Percentiles rank a stretch among this genome's conserved stretches.
These are phyloP conservation scores for Agonopterix arenella DNA, from an alignment of 2,888 invertebrate genomes.

Conservation along the genomic window DNA sequence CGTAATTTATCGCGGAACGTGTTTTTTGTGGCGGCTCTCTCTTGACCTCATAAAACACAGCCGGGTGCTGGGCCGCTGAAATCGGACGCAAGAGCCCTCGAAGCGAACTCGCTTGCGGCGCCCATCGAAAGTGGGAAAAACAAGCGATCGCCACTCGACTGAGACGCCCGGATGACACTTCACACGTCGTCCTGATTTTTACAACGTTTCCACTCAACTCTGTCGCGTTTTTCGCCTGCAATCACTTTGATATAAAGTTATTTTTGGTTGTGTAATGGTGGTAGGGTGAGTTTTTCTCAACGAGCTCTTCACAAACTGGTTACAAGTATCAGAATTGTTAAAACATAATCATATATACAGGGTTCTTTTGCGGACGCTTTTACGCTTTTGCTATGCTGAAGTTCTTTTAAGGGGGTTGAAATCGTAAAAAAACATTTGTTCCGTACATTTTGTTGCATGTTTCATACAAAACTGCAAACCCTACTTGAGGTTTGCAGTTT, in stretches of 20 bases:
- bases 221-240: constrained; percentile 62
- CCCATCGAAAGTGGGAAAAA: constrained; percentile 72
- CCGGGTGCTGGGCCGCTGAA: constrained; percentile 45
- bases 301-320: no score
- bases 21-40: constrained; percentile 70
- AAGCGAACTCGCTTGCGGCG: constrained; percentile 51
- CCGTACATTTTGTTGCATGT: no score
- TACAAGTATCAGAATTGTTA: no score
- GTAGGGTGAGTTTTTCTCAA: no score
- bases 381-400: no score
- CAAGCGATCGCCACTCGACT: constrained; percentile 73
- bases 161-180: constrained; percentile 69
- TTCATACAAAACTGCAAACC: no score
- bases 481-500: no score
- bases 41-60: constrained; percentile 76
- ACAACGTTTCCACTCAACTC: constrained; percentile 64
- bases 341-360: no score
- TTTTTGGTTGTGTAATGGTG: no score
- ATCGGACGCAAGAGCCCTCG: constrained; percentile 57
- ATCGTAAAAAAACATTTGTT: no score
- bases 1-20: constrained; percentile 71
- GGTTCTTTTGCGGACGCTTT: no score
- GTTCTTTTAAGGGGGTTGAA: no score
- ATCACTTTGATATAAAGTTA: constrained; percentile 60
- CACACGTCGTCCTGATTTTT: constrained; percentile 74